Base-by-base conservation (phyloP, 2,113 vertebrate genomes). In the Willisornis vidua region DNA sequence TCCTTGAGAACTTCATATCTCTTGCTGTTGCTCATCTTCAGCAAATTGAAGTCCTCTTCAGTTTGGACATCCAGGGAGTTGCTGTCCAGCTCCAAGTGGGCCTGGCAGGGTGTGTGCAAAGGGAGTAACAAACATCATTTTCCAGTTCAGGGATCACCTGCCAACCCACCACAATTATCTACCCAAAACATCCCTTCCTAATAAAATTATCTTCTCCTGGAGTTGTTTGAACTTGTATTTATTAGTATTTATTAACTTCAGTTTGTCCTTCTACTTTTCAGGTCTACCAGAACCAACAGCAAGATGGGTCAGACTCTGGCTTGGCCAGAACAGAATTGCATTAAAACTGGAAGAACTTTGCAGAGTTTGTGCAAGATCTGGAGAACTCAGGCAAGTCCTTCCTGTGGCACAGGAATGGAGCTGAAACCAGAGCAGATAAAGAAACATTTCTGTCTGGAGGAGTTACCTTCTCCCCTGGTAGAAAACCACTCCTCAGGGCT, bases 1-100 rank as follows among this genome's bases (percentile, higher is more conserved):
- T n/a, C n/a, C n/a, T n/a, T n/a, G n/a, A n/a, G n/a, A n/a, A 99
- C 98, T 55, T 99, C 98, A 0, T 96, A 98, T 54, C 99, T 98
- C 59, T 91, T 97, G 4, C 67, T 15, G 26, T 99, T 99, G 97
- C 98, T 99, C 77, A 98, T 90, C 85, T 99, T 99, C 23, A 99
- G 98, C 54, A 97, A 93, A 66, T 99, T 91, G 35, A 99, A 99
- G 28, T 97, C 97, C 35, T 97, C 97, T 5, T 96, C 91, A 1
- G 91, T 90, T 18, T 96, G 94, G 43, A 98, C 86, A 4, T 82
- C 74, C 41, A 97, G 35, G 16, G 95, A 97, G 37, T 97, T 97
- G 14, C 98, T 98, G 78, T 98, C 86, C 7, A 97, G 85, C 37
- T 99, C 99, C 88, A 99, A 96, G 70, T 98, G 98, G 48, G 98